These are phyloP conservation scores for Tachystola acroxantha DNA, from an alignment of 2,888 invertebrate species.

Conservation along the genomic window DNA sequence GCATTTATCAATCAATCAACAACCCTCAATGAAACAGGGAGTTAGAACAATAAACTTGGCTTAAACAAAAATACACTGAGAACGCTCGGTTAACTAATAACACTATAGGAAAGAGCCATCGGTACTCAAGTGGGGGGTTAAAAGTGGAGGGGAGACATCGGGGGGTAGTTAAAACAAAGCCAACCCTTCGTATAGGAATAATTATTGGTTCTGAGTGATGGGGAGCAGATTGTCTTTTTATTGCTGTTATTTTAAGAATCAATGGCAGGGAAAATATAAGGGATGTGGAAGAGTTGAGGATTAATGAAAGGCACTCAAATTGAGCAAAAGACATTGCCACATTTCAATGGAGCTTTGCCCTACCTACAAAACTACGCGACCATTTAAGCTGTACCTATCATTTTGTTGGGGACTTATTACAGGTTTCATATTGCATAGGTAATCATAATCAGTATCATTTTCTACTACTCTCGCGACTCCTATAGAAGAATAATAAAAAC, in stretches of 20 bases:
- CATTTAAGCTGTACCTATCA: too few species aligned
- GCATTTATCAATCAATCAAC: slow-evolving; percentile 4
- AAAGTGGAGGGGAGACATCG: slow-evolving; percentile 37
- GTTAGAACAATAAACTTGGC: slow-evolving; percentile 27
- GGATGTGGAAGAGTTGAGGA: slow-evolving; percentile 6
- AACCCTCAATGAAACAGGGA: slow-evolving; percentile 1
- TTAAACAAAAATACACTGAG: slow-evolving; percentile 35
- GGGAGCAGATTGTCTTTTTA: slow-evolving; percentile 52
- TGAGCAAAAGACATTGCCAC: background rate
- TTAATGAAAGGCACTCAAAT: background rate
- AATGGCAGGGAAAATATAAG: slow-evolving; percentile 17
- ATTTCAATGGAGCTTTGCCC: too few species aligned
- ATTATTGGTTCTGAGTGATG: slow-evolving; percentile 53
- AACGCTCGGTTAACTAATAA: slow-evolving; percentile 54
- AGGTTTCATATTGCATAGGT: too few species aligned
- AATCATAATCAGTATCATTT: too few species aligned
- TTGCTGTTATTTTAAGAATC: slow-evolving; percentile 29
- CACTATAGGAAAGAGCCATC: slow-evolving; percentile 59
- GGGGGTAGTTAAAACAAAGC: slow-evolving; percentile 58
- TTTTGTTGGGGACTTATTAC: too few species aligned
- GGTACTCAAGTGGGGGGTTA: slow-evolving; percentile 43
- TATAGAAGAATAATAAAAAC: too few species aligned
- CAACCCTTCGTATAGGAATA: slow-evolving; percentile 49
- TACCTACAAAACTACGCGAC: too few species aligned
- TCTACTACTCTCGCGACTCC: too few species aligned